Base-by-base conservation (phyloP, 2,888 invertebrate species). In the Theretra japonica region DNA sequence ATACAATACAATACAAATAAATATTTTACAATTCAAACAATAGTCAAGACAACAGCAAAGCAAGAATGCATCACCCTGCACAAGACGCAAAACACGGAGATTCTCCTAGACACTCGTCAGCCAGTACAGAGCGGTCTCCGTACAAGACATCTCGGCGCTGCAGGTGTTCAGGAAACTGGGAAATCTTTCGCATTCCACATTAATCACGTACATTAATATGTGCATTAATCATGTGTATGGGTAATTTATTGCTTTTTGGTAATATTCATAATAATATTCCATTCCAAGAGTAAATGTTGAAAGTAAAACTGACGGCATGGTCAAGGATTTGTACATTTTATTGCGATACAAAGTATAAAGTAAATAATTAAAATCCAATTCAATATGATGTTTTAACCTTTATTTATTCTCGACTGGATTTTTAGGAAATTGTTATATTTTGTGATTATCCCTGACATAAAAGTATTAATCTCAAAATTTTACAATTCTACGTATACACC, bases 131-230 rank as follows among this genome's bases (percentile, higher is more conserved):
- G 48, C 41, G 41, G 23, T 23, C 41, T 41, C 4, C 2, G 5
- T 21, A 23, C 41, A 41, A 62, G 62, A 65, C 65, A 48, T 33
- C 62, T 62, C 33, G 21, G 5, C 17, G 4, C 59, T 59, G 65
- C 65, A 65, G 65, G 65, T 65, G 65, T 65, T 23, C 48, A 65
- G 65, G 65, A 65, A 65, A 65, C 23, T 21, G 25, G 41, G 41
- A 41, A 48, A 65, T 48, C 48, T 23, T 23, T 65, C 23, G 48
- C 65, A 48, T 65, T 48, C 41, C 23, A 48, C 65, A 65, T 65
- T 65, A 41, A 65, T 48, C 23, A 48, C 23, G 21, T 65, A 23
- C 23, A 65, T 65, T 65, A 23, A 65, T 48, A 48, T 21, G 23
- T 23, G 65, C 41, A 65, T 23, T 41, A 41, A 48, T 17, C 48